A percentile compares a stretch with the other conserved stretches of the same genome.
Conservation (phyloP, 2,113 vertebrate genomes). For the Anas platyrhynchos region DNA sequence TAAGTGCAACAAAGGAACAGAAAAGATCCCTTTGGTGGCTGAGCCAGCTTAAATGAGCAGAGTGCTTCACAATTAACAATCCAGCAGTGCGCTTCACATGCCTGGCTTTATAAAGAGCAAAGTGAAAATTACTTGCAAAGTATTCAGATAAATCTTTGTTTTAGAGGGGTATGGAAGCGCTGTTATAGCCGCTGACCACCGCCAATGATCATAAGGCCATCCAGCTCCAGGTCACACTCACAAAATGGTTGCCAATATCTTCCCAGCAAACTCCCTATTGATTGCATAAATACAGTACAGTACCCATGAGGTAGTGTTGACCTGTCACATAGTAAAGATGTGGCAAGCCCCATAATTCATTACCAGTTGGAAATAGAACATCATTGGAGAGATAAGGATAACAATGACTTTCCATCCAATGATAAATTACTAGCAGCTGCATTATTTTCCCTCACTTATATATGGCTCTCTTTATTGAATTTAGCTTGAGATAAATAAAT, state of each 20-base stretch:
- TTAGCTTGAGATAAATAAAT: slow-evolving; percentile 93
- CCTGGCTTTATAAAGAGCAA: slow-evolving; percentile 6
- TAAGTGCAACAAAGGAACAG: slow-evolving; percentile 36
- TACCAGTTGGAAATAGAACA: slow-evolving; percentile 86
- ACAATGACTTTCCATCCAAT: slow-evolving; percentile 87
- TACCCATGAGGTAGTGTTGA: slow-evolving; percentile 64
- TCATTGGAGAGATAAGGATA: slow-evolving; percentile 89
- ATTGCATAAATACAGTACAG: slow-evolving; percentile 73
- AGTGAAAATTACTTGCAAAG: slow-evolving; percentile 3
- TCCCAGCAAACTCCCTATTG: slow-evolving; percentile 54
- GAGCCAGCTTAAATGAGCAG: slow-evolving; percentile 50
- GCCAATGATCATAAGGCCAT: neutral
- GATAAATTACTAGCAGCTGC: slow-evolving; percentile 88
- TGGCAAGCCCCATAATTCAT: slow-evolving; percentile 82
- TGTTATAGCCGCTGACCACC: neutral
- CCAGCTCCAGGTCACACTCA: slow-evolving; percentile 23
- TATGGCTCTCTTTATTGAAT: slow-evolving; percentile 91
- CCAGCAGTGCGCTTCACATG: slow-evolving; percentile 5
- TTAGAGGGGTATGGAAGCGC: neutral
- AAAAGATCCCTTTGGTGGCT: slow-evolving; percentile 48
- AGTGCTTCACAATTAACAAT: slow-evolving; percentile 49
- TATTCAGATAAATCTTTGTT: neutral
- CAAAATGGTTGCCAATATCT: slow-evolving; percentile 53
- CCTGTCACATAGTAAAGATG: slow-evolving; percentile 76
- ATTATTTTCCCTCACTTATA: slow-evolving; percentile 92